Base-by-base conservation (phyloP, 2,888 invertebrate species). In the Camptogramma bilineatum region DNA sequence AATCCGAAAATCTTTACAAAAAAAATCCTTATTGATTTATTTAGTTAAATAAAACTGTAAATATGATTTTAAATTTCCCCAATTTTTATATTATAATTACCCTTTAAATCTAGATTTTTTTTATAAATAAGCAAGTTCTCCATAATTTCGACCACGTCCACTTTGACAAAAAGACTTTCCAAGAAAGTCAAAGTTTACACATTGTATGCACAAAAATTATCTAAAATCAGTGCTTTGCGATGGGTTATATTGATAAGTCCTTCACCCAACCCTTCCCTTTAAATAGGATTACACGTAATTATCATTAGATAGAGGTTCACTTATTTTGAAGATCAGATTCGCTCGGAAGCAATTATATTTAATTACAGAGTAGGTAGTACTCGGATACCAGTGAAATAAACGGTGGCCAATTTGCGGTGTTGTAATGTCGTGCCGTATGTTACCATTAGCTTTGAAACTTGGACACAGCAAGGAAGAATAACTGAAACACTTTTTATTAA, bases 341-440 rank as follows among this genome's bases (percentile, higher is more conserved):
- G 31, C 52, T 16, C 28, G 8, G 31, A 9, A 31, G 31, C 55
- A 47, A 64, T 70, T 68, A 56, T 64, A 64, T 72, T 69, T 68
- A 70, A 70, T 66, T 67, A 63, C 60, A 17, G 54, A 44, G 57
- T n/a, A n/a, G n/a, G n/a, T n/a, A n/a, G n/a, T 62, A 55, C 66
- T 63, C 17, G 52, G 58, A 57, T 62, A 50, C 59, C 51, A 64
- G 57, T 54, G 58, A 65, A 69, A 69, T 68, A 69, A 73, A 70
- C 57, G 66, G 65, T 56, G 64, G 60, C 59, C 65, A 67, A 71
- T 68, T 71, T 68, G 69, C 17, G 64, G 68, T 51, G 34, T 28
- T 46, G 60, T 61, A 55, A 51, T 53, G 52, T 28, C 47, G 44
- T 34, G 24, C 28, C 19, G 51, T 62, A 55, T 42, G 57, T 62